Evolutionary conservation across 2,888 invertebrate species (phyloP).

Genomic region (Esperia sulphurella): DNA sequence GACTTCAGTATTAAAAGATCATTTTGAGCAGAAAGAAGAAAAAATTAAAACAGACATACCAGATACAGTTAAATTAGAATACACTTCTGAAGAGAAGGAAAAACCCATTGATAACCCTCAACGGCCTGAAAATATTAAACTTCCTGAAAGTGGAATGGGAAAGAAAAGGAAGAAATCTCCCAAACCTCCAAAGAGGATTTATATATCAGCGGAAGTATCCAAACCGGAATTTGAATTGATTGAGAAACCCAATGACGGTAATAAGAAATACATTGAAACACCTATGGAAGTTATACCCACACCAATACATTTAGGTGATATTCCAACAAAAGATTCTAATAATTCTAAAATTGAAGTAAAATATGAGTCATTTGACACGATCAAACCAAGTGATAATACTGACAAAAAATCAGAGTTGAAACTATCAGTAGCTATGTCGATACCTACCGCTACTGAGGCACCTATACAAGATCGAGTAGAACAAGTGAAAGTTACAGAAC

Average conservation of each 20-base stretch:
- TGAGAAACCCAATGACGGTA: background rate
- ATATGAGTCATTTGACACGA: background rate
- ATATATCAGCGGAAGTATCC: background rate
- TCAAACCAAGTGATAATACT: no score
- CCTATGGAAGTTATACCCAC: no score
- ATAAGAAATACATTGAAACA: background rate
- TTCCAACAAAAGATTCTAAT: background rate
- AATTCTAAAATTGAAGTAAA: background rate
- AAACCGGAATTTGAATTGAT: background rate
- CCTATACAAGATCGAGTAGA: no score
- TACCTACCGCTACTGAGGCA: no score
- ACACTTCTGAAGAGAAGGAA: background rate
- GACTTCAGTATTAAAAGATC: conserved; percentile 1
- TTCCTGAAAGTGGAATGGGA: conserved; percentile 22
- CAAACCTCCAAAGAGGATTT: background rate
- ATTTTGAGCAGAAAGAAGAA: background rate
- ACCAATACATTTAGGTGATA: background rate
- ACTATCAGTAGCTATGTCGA: no score
- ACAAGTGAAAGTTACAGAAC: no score
- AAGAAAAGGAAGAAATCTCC: conserved; percentile 7
- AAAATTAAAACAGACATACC: background rate
- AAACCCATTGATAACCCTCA: background rate
- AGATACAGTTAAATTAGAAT: background rate
- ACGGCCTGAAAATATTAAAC: conserved; percentile 10
- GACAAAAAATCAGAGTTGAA: no score